These are phyloP conservation scores for Lontra canadensis DNA, from an alignment of 2,113 vertebrate species.

Conservation along the genomic window DNA sequence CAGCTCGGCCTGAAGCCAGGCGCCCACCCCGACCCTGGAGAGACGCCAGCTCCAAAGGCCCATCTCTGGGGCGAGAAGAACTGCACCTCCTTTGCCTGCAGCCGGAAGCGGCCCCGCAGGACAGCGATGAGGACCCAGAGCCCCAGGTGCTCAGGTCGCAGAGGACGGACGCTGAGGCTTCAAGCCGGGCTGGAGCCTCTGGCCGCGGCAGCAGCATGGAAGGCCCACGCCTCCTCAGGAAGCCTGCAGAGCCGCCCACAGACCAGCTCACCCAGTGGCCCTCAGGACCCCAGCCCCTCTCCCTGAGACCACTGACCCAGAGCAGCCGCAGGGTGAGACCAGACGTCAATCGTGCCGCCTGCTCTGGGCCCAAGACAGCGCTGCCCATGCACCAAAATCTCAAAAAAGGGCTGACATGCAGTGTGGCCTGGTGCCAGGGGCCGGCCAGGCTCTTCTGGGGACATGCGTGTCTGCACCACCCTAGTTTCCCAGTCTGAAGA, in stretches of 20 bases:
- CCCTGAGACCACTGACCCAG: neutral
- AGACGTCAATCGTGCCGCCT: accelerated
- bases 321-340: neutral
- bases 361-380: accelerated
- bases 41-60: neutral
- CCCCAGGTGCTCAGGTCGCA: neutral
- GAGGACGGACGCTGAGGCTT: neutral
- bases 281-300: no score
- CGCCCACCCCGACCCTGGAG: neutral
- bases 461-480: neutral
- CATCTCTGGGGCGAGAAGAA: neutral
- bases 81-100: neutral
- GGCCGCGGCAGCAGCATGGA: no score
- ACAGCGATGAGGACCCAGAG: accelerated
- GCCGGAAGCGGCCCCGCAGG: accelerated
- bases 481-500: no score
- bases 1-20: no score
- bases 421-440: accelerated
- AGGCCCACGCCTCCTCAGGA: no score
- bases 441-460: neutral
- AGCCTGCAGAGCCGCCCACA: neutral
- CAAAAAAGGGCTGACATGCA: neutral
- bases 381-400: accelerated
- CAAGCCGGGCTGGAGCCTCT: no score
- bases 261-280: neutral